These are phyloP conservation scores for Pampusana beccarii DNA, from an alignment of 2,113 vertebrate genomes.

Conservation along the genomic window DNA sequence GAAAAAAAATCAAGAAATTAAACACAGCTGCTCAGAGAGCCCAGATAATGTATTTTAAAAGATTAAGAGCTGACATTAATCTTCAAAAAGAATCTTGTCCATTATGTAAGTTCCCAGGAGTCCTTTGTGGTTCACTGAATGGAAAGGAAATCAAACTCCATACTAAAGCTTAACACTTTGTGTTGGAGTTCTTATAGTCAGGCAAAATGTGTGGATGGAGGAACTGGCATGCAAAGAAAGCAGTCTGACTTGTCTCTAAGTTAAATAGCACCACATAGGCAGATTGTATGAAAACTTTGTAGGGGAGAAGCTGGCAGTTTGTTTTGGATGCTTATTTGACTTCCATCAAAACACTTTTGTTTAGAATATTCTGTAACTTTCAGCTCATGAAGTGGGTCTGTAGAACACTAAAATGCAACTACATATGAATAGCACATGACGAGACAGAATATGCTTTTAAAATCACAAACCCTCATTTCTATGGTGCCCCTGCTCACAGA, in stretches of 20 bases:
- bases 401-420: neutral
- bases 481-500: neutral
- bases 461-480: neutral
- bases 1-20: neutral
- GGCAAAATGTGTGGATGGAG: neutral
- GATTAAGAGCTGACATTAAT: neutral
- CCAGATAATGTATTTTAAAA: constrained; percentile 5
- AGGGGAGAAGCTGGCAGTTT: neutral
- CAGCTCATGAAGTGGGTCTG: fast-evolving
- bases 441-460: neutral
- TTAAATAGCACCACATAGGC: neutral
- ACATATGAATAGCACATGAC: neutral
- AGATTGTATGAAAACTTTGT: neutral
- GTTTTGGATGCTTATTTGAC: neutral
- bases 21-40: neutral
- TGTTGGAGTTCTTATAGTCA: neutral
- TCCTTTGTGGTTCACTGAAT: neutral
- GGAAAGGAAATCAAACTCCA: neutral
- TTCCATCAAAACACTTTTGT: neutral
- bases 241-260: neutral
- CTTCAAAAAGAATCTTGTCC: neutral
- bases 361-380: neutral
- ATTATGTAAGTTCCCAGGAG: neutral
- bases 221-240: neutral
- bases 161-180: neutral